Evolutionary conservation across 2,888 invertebrate genomes (phyloP), one percentile per base, ranked within the genome.

Genomic region (Cecidostiba fungosa): DNA sequence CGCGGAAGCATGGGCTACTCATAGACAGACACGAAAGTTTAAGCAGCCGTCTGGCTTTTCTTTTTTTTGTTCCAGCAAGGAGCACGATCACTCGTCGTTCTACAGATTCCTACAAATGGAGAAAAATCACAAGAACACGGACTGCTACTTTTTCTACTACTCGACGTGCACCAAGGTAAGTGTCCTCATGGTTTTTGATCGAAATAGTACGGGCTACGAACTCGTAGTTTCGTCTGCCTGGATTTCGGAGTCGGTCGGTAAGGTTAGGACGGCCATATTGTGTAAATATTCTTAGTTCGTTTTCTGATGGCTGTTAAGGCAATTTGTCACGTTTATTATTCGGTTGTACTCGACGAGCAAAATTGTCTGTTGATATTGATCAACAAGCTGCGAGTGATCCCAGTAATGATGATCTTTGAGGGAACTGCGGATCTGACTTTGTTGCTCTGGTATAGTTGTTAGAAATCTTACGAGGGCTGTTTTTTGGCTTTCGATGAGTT

Each of bases 61-160:
- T 83, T 76, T 84, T 84, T 87, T 88, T 85, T 88, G 88, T 91
- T 91, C 77, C 90, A 92, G 92, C 90, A 92, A 91, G 89, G 93
- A 93, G 88, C 93, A 93, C 93, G 93, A 93, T 89, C 93, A 92
- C 88, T 92, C 93, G 86, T 92, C 92, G 88, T 92, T 91, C 89
- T 92, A 91, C 88, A 90, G 91, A 88, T 92, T 92, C 89, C 90
- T 93, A 90, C 91, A 92, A 91, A 95, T 96, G 95, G 96, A 96
- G 94, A 96, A 96, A 90, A 96, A 95, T 90, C 95, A 95, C 91
- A 96, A 96, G 94, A 96, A 96, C 93, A 96, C 97, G 94, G 97
- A 97, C 94, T 98, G 97, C 94, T 97, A 97, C 94, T 98, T 97
- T 94, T 98, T 96, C 94, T 98, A 97, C 93, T 97, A 97, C 93